Evolutionary conservation across 2,113 vertebrate genomes (phyloP).

Genomic region (Myiozetetes cayanensis): DNA sequence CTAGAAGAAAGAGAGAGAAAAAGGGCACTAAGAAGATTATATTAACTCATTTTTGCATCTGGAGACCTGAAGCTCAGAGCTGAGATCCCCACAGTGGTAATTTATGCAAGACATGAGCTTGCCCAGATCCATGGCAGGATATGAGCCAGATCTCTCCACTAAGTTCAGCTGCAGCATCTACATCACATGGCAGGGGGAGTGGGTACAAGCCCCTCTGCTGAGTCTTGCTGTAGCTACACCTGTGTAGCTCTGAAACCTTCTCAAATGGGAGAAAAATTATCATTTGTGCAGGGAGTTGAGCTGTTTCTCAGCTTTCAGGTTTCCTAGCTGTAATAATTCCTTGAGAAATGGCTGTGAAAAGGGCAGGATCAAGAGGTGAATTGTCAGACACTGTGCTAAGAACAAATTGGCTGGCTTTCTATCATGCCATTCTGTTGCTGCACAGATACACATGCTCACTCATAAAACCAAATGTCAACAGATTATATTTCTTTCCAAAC

Average conservation of each 20-base stretch:
- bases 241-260: background rate
- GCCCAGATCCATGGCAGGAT: background rate
- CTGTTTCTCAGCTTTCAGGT: background rate
- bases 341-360: background rate
- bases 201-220: background rate
- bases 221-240: background rate
- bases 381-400: background rate
- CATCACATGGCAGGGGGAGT: background rate
- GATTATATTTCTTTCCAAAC: background rate
- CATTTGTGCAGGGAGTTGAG: background rate
- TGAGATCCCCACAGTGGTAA: background rate
- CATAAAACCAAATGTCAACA: background rate
- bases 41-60: background rate
- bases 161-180: fast-evolving
- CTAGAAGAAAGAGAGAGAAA: background rate
- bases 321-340: background rate
- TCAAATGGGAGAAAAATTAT: background rate
- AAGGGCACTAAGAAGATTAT: background rate
- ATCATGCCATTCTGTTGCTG: background rate
- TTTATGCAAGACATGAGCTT: background rate
- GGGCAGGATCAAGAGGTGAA: background rate
- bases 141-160: background rate
- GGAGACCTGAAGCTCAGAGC: background rate
- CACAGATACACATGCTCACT: background rate
- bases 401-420: background rate